Percentiles rank a stretch among this genome's conserved stretches.
Evolutionary conservation across 2,888 invertebrate species (phyloP).

Genomic region (Diachrysia chrysitis): DNA sequence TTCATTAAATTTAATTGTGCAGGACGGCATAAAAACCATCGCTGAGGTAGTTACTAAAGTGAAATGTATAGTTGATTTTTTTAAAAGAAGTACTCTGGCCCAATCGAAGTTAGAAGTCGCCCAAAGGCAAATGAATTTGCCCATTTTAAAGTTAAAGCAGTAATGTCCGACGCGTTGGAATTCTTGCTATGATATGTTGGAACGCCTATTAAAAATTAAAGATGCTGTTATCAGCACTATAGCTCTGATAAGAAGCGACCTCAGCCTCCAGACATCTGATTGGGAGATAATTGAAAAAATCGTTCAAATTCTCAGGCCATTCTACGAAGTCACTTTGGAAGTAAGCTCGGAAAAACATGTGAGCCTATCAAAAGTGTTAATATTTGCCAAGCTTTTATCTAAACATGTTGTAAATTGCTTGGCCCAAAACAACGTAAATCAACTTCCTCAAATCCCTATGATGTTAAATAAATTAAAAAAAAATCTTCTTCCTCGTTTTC

Average conservation of each 20-base stretch:
- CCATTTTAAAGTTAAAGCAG: constrained; percentile 17
- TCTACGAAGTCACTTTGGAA: constrained; percentile 16
- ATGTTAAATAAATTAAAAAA: constrained; percentile 14
- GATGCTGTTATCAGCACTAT: constrained; percentile 19
- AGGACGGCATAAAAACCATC: constrained; percentile 11
- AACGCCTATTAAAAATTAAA: constrained; percentile 12
- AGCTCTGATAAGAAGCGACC: constrained; percentile 15
- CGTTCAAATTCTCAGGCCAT: constrained; percentile 14
- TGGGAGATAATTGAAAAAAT: constrained; percentile 10
- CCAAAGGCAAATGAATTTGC: constrained; percentile 13
- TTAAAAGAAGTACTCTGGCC: constrained; percentile 3
- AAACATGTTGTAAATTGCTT: constrained; percentile 17
- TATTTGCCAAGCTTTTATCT: constrained; percentile 12
- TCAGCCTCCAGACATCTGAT: constrained; percentile 11
- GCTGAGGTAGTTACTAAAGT: constrained; percentile 6
- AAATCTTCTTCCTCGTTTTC: constrained; percentile 2
- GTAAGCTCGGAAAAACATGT: constrained; percentile 16
- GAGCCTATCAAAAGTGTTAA: constrained; percentile 10
- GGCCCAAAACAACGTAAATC: constrained; percentile 3
- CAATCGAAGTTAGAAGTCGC: constrained; percentile 7
- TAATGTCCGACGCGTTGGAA: constrained; percentile 11
- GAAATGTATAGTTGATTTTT: constrained; percentile 11
- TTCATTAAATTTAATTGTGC: constrained; percentile 14
- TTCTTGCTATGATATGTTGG: constrained; percentile 11
- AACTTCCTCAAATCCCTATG: neutral